Base-by-base conservation (phyloP, 2,797 vertebrate species). In the Mormyrus hasselquistii region DNA sequence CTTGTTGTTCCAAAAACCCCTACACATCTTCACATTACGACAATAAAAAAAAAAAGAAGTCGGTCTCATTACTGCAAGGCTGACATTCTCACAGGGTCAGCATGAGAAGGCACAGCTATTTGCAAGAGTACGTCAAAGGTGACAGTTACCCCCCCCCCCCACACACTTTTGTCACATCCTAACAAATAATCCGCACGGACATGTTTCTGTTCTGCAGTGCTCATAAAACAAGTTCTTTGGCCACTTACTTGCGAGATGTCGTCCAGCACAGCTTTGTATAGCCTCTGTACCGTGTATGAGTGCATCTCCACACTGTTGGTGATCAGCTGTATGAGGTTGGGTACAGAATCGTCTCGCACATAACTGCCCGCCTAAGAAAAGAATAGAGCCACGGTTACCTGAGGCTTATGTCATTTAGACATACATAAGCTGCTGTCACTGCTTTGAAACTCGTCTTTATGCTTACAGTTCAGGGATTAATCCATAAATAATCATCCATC, bases 291-390 rank as follows among this genome's bases (percentile, higher is more conserved):
- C 88, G 98, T 99, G 92, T 99, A 99, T 88, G 97, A 97, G 88
- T 99, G 98, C 98, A 99, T 99, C 94, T 99, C 98, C 90, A 98
- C 96, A 47, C 98, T 99, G 93, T 99, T 99, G 41, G 99, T 99
- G 96, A 99, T 99, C 90, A 99, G 96, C 94, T 99, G 99, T 93
- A 99, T 99, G 92, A 99, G 97, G 94, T 99, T 99, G 49, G 99
- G 99, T 88, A 99, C 98, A 10, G 98, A 98, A 92, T 99, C 99
- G 47, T 99, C 99, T 92, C 99, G 96, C 91, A 99, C 99, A 0
- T 99, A 99, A 94, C 98, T 99, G 91, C 99, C 99, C 92, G 99
- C 98, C 99, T 99, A 94, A 89, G 95, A 95, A 22, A 91, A 93
- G 47, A 25, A 76, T 16, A 38, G 14, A 76, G 69, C 69, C 69